Base-by-base conservation (phyloP, 2,888 invertebrate species). In the Capitulum mitella region DNA sequence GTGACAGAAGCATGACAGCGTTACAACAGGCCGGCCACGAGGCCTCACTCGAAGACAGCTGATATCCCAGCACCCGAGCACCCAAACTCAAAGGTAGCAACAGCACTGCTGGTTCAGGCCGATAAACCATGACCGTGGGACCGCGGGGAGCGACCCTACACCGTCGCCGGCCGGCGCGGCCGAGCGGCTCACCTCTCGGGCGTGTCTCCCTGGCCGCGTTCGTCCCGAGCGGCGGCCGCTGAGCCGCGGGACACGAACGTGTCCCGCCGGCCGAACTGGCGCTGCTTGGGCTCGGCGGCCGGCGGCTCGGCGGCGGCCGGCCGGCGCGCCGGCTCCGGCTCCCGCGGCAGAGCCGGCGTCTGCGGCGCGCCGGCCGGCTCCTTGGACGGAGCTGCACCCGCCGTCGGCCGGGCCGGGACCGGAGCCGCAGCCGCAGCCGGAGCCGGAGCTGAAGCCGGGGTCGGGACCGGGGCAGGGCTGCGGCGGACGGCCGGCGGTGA, bases 251-350 rank as follows among this genome's bases (percentile, higher is more conserved):
- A 37, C 37, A 70, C 70, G 19, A 70, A 70, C 70, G 70, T 70
- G 22, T 70, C 70, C 22, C 70, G 19, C 10, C 70, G 70, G 70
- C 70, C 70, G 16, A 70, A 70, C 70, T 70, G 70, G 29, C 70
- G 70, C 70, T 70, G 70, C 32, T 70, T 70, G 34, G 37, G 70
- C 70, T 70, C 70, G 70, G 70, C 37, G 70, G 22, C 37, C 22
- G 70, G 22, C 70, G 8, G 22, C 34, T 22, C 37, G 1, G 10
- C 0, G n/a, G 16, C 58, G n/a, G 29, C 29, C 6, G 29, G 22
- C 16, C 10, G 51, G 1, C 14, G 12, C 32, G n/a, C 32, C 61
- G 29, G 32, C 61, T 32, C 32, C 32, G 61, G 16, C n/a, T 2
- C 29, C 32, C 16, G 14, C 16, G 29, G 32, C 61, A n/a, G n/a